A percentile compares a stretch with the other conserved stretches of the same genome.
Evolutionary conservation across 2,113 vertebrate species (phyloP).

Genomic region (Eurystomus gularis): DNA sequence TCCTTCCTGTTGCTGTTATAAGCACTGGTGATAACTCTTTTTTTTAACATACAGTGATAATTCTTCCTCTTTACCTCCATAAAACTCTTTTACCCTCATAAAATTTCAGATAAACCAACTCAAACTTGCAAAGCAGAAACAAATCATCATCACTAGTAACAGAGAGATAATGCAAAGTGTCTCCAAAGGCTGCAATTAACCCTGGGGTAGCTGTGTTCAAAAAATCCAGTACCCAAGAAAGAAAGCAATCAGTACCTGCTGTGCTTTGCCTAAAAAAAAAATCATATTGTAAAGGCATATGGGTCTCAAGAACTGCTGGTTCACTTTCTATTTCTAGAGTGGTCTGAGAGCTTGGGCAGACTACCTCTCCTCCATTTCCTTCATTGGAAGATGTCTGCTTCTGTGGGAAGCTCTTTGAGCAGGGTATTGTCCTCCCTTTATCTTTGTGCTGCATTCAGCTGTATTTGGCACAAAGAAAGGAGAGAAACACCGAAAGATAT

Average conservation of each 20-base stretch:
- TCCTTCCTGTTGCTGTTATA: background rate
- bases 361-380: background rate
- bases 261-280: background rate
- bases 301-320: background rate
- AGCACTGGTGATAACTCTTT: constrained; percentile 21
- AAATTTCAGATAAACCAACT: constrained; percentile 11
- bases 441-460: constrained; percentile 32
- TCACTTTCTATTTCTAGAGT: background rate
- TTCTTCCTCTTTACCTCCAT: constrained; percentile 9
- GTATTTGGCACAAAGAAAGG: constrained; percentile 12
- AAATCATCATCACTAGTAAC: background rate
- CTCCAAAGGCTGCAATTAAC: constrained; percentile 30
- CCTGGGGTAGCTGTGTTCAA: background rate
- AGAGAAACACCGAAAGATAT: background rate
- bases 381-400: background rate
- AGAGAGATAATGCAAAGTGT: background rate
- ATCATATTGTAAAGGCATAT: background rate
- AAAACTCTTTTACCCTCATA: background rate
- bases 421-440: constrained; percentile 29
- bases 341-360: background rate
- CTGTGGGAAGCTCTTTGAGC: background rate
- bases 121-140: constrained; percentile 7
- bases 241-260: background rate
- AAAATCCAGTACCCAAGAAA: background rate
- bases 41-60: constrained; percentile 21